A percentile compares a stretch with the other conserved stretches of the same genome.
These are phyloP conservation scores for Rhipidura dahli DNA, from an alignment of 2,113 vertebrate species.

Conservation along the genomic window DNA sequence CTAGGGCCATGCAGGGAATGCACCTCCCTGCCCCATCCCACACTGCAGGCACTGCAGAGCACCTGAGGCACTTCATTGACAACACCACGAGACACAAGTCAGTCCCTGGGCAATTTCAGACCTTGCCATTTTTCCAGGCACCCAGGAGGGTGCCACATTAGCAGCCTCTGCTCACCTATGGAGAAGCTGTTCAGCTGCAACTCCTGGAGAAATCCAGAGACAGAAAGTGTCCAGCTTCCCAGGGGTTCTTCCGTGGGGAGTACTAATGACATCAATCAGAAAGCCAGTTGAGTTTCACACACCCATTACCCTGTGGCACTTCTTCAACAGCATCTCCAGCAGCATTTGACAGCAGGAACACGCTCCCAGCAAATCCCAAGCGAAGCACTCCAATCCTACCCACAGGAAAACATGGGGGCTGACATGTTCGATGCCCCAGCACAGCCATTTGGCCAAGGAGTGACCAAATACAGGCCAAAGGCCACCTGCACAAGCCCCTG, in stretches of 20 bases:
- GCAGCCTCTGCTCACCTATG: not conserved
- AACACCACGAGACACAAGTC: accelerated
- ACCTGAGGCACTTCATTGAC: not conserved
- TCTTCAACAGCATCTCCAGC: not conserved
- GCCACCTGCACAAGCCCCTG: not conserved
- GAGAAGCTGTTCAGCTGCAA: not conserved
- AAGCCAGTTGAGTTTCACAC: not conserved
- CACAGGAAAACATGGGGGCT: not conserved
- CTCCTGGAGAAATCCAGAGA: not conserved
- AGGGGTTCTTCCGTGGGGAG: not conserved
- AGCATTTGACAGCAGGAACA: not conserved
- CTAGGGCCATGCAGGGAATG: accelerated
- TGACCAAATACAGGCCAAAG: accelerated
- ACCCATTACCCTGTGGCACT: not conserved
- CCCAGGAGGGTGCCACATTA: not conserved
- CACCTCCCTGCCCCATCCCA: not conserved
- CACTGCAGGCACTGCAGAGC: not conserved
- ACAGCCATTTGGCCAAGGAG: not conserved
- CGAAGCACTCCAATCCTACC: not conserved
- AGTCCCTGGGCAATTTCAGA: not conserved
- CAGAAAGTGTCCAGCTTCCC: not conserved
- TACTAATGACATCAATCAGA: not conserved
- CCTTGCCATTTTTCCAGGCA: not conserved
- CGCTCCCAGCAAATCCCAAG: not conserved
- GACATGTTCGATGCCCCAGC: not conserved